phyloP scores from a whole-genome alignment of 2,797 vertebrate genomes.

The Mycteria americana region DNA sequence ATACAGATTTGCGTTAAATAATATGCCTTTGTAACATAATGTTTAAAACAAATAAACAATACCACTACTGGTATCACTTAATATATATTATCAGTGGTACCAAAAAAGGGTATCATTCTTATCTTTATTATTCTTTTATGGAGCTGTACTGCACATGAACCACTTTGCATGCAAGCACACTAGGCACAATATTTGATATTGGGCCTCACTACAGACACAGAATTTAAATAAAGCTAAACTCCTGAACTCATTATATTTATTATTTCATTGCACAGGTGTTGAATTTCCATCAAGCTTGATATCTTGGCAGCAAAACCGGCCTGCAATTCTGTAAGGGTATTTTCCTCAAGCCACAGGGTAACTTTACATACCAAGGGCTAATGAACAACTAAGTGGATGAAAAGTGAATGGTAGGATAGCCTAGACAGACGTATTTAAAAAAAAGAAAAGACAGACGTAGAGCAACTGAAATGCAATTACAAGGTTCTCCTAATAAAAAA shows the following conservation, averaged over 20 bases:
- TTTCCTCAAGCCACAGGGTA: not conserved
- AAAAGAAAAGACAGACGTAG: accelerated
- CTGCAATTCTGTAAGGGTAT: not conserved
- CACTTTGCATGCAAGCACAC: not conserved
- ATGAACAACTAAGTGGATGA: not conserved
- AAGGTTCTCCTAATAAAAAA: not conserved
- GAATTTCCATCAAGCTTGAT: not conserved
- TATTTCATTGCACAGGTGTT: not conserved
- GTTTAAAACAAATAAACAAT: not conserved
- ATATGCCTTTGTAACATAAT: accelerated
- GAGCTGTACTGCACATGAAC: not conserved
- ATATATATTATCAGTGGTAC: not conserved
- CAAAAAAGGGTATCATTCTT: not conserved
- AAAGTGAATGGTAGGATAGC: accelerated
- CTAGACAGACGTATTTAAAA: accelerated
- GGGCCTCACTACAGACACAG: not conserved
- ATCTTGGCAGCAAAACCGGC: not conserved
- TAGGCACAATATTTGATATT: accelerated
- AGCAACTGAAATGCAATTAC: not conserved
- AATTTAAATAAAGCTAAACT: not conserved
- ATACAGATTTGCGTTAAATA: not conserved
- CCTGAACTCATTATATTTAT: not conserved
- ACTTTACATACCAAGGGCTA: not conserved
- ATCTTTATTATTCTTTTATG: not conserved
- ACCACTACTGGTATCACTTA: not conserved